Evolutionary conservation across 1,140 invertebrate species (phyloP).

Genomic region (Charaxes varanes): DNA sequence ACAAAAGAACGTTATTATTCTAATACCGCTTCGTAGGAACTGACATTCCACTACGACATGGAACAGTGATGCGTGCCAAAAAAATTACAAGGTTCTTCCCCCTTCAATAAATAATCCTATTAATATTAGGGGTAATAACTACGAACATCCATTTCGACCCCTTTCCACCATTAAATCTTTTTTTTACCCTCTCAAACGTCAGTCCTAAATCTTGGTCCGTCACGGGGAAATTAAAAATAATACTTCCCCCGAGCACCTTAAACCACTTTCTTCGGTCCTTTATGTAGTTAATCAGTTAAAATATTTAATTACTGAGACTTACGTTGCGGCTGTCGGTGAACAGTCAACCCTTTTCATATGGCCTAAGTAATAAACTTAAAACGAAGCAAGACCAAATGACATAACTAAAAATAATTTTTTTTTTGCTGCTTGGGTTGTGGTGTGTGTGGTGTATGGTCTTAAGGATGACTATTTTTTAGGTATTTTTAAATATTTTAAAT

Average conservation of each 20-base stretch:
- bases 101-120: conserved; percentile 44
- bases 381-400: neutral
- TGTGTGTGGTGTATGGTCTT: too few species aligned
- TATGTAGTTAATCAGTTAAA: conserved; percentile 65
- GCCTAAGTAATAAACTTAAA: conserved; percentile 20
- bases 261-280: conserved; percentile 40
- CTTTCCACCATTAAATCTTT: conserved; percentile 39
- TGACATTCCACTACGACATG: too few species aligned
- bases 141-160: conserved; percentile 41
- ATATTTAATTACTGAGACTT: conserved; percentile 63
- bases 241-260: conserved; percentile 35
- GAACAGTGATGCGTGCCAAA: too few species aligned
- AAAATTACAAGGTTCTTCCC: conserved; percentile 16
- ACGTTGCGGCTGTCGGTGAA: conserved; percentile 38
- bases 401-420: too few species aligned
- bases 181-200: conserved; percentile 45
- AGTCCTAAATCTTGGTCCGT: conserved; percentile 44
- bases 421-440: too few species aligned
- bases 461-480: too few species aligned
- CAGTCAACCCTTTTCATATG: conserved; percentile 36
- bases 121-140: conserved; percentile 51
- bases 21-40: too few species aligned
- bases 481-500: too few species aligned
- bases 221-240: conserved; percentile 64
- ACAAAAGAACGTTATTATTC: too few species aligned